Conservation (phyloP, 2,113 vertebrate species). For the Collichthys lucidus region DNA sequence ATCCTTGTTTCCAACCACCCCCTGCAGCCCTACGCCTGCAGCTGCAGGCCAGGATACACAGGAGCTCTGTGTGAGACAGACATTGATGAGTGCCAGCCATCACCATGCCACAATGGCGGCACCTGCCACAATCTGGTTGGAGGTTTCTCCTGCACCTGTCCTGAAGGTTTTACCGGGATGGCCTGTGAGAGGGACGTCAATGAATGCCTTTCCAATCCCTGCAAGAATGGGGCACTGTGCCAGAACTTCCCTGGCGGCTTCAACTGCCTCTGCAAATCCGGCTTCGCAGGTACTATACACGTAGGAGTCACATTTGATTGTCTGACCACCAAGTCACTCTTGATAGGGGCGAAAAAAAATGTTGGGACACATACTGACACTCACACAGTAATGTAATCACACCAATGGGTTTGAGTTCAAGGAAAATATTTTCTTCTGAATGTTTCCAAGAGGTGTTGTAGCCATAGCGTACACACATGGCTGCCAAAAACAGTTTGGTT, state of each 20-base stretch:
- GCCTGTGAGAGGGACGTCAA: conserved; percentile 97
- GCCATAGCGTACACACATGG: conserved; percentile 58
- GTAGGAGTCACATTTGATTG: conserved; percentile 57
- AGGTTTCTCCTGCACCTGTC: conserved; percentile 95
- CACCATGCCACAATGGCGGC: conserved; percentile 95
- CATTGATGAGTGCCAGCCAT: conserved; percentile 93
- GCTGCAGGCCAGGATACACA: conserved; percentile 91
- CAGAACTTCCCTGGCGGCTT: conserved; percentile 97
- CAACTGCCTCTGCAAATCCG: conserved; percentile 94
- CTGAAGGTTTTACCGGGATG: conserved; percentile 93
- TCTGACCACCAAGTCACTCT: conserved; percentile 46
- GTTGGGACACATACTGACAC: conserved; percentile 21
- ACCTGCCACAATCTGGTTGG: conserved; percentile 96
- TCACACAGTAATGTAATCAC: conserved; percentile 36
- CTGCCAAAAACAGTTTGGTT: conserved; percentile 75
- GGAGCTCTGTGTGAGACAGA: conserved; percentile 91
- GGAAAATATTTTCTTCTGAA: conserved; percentile 79
- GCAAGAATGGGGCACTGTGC: conserved; percentile 93
- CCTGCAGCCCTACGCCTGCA: conserved; percentile 91
- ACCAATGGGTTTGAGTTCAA: conserved; percentile 67
- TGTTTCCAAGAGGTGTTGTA: conserved; percentile 76
- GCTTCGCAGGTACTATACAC: conserved; percentile 91
- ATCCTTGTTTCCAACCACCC: conserved; percentile 91
- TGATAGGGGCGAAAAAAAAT: conserved; percentile 40
- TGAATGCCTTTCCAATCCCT: conserved; percentile 94